Percentiles rank a stretch among this genome's conserved stretches.
These are phyloP conservation scores for Albula glossodonta DNA, from an alignment of 2,113 vertebrate genomes.

Conservation along the genomic window DNA sequence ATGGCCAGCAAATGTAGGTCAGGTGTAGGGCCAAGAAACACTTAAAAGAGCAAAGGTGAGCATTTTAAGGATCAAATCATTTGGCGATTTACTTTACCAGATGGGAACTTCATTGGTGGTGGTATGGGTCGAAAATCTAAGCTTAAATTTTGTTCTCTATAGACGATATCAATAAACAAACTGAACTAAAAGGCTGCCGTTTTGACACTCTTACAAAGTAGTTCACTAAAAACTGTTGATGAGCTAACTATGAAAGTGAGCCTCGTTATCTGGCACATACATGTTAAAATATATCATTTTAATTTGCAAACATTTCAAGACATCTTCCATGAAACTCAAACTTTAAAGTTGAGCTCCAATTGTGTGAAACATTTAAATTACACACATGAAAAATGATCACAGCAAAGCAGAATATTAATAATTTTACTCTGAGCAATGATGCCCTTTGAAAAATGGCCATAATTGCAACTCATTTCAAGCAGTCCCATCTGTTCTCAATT, in stretches of 20 bases:
- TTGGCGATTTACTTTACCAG: not conserved
- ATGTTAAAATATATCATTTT: not conserved
- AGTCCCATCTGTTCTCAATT: not conserved
- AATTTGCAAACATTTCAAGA: not conserved
- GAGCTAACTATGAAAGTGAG: not conserved
- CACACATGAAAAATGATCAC: not conserved
- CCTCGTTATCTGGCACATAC: not conserved
- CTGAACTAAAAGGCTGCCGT: no score
- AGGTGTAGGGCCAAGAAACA: not conserved
- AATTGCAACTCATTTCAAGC: constrained; percentile 2
- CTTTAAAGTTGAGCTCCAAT: not conserved
- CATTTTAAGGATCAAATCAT: not conserved
- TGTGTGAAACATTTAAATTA: not conserved
- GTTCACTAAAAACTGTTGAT: not conserved
- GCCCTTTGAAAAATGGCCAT: not conserved
- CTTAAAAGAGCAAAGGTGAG: not conserved
- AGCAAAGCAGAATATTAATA: not conserved
- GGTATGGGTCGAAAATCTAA: not conserved
- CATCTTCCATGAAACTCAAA: not conserved
- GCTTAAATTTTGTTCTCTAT: not conserved
- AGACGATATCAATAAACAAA: not conserved
- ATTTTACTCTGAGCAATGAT: not conserved
- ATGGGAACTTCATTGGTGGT: not conserved
- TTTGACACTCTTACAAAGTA: not conserved
- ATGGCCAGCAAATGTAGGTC: not conserved